phyloP scores from a whole-genome alignment of 1,140 invertebrate genomes.

The Thaumetopoea pityocampa region DNA sequence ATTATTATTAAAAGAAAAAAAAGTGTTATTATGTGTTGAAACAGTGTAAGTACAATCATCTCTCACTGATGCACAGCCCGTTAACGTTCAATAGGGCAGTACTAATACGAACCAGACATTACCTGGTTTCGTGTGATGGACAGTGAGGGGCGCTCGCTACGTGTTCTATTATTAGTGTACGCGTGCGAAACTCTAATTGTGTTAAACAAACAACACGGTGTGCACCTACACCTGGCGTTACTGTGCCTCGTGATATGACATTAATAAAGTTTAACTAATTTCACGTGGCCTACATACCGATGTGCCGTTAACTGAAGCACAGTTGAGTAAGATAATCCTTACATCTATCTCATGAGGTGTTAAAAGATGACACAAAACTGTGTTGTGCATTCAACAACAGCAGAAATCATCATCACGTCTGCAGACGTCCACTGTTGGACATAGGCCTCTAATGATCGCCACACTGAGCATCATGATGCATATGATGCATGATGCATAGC shows the following conservation, averaged over 20 bases:
- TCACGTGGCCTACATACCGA: slow-evolving; percentile 5
- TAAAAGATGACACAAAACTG: too few relatives aligned
- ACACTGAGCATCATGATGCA: too few relatives aligned
- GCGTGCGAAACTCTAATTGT: slow-evolving; percentile 66
- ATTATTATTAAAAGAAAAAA: too few relatives aligned
- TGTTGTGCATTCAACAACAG: too few relatives aligned
- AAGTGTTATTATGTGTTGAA: not conserved
- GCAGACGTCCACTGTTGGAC: too few relatives aligned
- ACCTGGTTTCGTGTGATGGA: slow-evolving; percentile 56
- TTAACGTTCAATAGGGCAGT: slow-evolving; percentile 29
- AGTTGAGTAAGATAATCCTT: not conserved
- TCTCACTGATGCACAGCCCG: slow-evolving; percentile 16
- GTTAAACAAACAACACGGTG: slow-evolving; percentile 58
- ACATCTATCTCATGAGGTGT: not conserved
- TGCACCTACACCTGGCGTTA: slow-evolving; percentile 45
- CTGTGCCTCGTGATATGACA: slow-evolving; percentile 28
- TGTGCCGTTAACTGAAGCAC: not conserved
- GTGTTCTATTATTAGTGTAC: slow-evolving; percentile 52
- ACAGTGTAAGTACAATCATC: slow-evolving; percentile 19
- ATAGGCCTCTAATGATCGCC: too few relatives aligned
- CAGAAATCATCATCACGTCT: too few relatives aligned
- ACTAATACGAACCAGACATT: slow-evolving; percentile 50
- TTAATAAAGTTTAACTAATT: slow-evolving; percentile 15
- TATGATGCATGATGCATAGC: too few relatives aligned
- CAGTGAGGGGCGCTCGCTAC: slow-evolving; percentile 43